Base-by-base conservation (phyloP, 2,888 invertebrate genomes). In the Colostygia pectinataria region DNA sequence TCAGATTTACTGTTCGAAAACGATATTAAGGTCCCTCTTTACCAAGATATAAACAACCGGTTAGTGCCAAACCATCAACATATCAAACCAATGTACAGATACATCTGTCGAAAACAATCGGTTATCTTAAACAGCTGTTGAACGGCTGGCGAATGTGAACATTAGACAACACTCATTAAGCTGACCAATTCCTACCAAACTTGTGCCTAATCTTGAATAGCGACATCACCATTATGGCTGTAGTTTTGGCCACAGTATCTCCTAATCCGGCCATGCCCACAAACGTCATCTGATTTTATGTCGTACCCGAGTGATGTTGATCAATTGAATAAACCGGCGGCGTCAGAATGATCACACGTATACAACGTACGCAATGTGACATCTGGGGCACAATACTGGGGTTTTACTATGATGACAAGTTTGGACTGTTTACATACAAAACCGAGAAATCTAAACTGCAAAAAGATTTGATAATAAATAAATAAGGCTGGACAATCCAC, bases 261-360 rank as follows among this genome's bases (percentile, higher is more conserved):
- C 27, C 38, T 39, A 39, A 34, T 46, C 52, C 42, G 34, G 38
- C 6, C 7, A 20, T 38, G 41, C 14, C 42, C 31, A 42, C 33
- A 37, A 15, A 44, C 42, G 34, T 25, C 41, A 41, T 52, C 33
- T 23, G 38, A 29, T 43, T 40, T 18, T 20, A 57, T 57, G 42
- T 31, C 37, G 41, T 29, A 42, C 29, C 15, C 18, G 31, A 56
- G 34, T 37, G 52, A 53, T 61, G 59, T 61, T 63, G 61, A 65
- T 66, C 66, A 66, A 74, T 77, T 65, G 64, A 72, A 73, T 68
- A 74, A 69, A n/a, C n/a, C n/a, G n/a, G n/a, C n/a, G n/a, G n/a
- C n/a, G n/a, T n/a, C n/a, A n/a, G n/a, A n/a, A n/a, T n/a, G n/a
- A n/a, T n/a, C n/a, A n/a, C n/a, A n/a, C n/a, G n/a, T n/a, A n/a